Evolutionary conservation across 2,888 invertebrate genomes (phyloP), one percentile per base, ranked within the genome.

Genomic region (Drosophila mimica): DNA sequence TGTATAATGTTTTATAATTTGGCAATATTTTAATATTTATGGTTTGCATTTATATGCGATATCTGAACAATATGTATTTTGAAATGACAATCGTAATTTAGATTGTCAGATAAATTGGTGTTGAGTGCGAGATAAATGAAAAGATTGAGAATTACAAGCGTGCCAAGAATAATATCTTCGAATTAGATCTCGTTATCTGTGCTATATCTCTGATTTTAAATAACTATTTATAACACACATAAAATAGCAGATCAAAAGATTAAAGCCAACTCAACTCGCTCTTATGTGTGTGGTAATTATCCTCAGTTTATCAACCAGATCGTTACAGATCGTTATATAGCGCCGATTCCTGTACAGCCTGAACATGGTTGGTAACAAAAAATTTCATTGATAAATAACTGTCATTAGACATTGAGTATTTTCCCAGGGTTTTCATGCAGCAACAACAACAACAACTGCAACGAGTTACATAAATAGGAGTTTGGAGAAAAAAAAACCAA

Each of bases 361-460:
- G 28, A 48, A 25, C 52, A 53, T 25, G 61, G 36, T 25, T 61
- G 31, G 40, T 57, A 36, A 70, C 53, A 68, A 69, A 72, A 66
- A 65, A 61, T 65, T 71, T 46, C 76, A 86, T 81, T 87, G 89
- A 87, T 83, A 79, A 87, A 87, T 88, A 82, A 87, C 79, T 82
- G 76, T 79, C 84, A 87, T 87, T 87, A 86, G 74, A 57, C 53
- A 46, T 52, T 61, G 60, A 43, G 65, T 53, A 59, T 68, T 75
- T 75, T 83, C 84, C 82, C 81, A 81, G 79, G 76, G 81, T 68
- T 48, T 56, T 58, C 57, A 49, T 46, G 57, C 51, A 25, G 15
- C 46, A 25, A 0, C 46, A 25, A 54, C 68, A 68, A 58, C 57
- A 79, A 58, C 75, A 68, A 66, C 66, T 11, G 4, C 30, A 25